Conservation (phyloP, 1,140 invertebrate genomes). For the Mesaphorura yosii region DNA sequence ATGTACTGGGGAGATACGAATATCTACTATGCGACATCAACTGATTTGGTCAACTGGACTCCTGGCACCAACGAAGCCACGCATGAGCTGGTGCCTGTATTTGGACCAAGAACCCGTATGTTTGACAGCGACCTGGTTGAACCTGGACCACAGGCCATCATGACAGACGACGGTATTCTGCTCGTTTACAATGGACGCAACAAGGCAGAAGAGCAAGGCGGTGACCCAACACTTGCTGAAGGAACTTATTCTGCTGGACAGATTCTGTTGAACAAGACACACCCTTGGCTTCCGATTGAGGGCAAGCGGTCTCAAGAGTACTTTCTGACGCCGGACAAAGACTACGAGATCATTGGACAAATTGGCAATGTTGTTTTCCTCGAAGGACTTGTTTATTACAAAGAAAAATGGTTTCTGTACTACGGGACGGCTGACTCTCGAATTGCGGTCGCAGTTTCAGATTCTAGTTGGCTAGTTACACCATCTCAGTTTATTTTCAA, state of each 20-base stretch:
- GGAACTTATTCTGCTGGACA: slow-evolving; percentile 26
- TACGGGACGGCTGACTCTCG: slow-evolving; percentile 29
- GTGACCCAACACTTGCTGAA: slow-evolving; percentile 17
- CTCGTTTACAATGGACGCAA: slow-evolving; percentile 26
- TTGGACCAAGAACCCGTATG: slow-evolving; percentile 16
- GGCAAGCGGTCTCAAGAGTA: slow-evolving; percentile 12
- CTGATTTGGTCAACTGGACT: slow-evolving; percentile 21
- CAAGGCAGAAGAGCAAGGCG: neutral
- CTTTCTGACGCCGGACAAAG: slow-evolving; percentile 26
- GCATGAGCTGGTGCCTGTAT: slow-evolving; percentile 1
- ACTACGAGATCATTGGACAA: slow-evolving; percentile 24
- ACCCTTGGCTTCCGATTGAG: slow-evolving; percentile 5
- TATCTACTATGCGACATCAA: slow-evolving; percentile 16
- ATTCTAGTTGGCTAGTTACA: too few species aligned
- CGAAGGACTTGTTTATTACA: slow-evolving; percentile 22
- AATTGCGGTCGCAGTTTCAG: slow-evolving; percentile 23
- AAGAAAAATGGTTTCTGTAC: slow-evolving; percentile 17
- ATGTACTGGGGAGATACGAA: slow-evolving; percentile 28
- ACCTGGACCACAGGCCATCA: slow-evolving; percentile 26
- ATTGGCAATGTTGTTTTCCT: slow-evolving; percentile 27
- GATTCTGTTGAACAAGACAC: slow-evolving; percentile 1
- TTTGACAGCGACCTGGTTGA: slow-evolving; percentile 28
- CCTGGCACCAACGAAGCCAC: slow-evolving; percentile 6
- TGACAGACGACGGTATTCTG: slow-evolving; percentile 19
- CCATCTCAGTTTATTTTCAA: too few species aligned